Evolutionary conservation across 1,140 invertebrate species (phyloP), one percentile per base, ranked within the genome.

Genomic region (Drosophila rufa): DNA sequence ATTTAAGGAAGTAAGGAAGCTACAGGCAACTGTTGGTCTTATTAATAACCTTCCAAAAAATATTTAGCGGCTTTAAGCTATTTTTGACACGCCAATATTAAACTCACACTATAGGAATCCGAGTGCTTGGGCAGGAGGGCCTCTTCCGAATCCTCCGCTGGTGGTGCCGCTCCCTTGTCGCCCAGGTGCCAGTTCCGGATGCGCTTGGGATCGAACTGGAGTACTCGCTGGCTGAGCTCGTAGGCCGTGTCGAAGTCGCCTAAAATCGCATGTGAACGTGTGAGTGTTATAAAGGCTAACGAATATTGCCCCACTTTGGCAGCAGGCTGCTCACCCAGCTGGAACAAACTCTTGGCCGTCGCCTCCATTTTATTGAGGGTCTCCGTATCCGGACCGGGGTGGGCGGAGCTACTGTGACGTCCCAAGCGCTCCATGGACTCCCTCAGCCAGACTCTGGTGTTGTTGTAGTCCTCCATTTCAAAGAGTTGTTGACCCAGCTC

Each of bases 401-500:
- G 38, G 17, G 48, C 69, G 55, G 36, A 9, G 58, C 11, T 61
- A 25, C 42, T 66, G 15, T 81, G 78, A 25, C 81, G 85, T 43
- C 94, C 93, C 8, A 95, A 86, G 45, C 95, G 94, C 45, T 95
- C 94, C 80, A 98, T 94, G 9, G 98, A 97, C 93, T 99, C 97
- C 61, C 96, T 95, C 97, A 99, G 98, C 99, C 98, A 99, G 42
- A 97, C 92, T 7, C 97, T 95, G 0, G 98, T 98, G 92, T 99
- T 98, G 90, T 97, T 98, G 93, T 96, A 98, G 93, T 99, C 99
- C 43, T 96, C 96, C 81, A 96, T 95, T 92, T 97, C 97, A 94
- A 99, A 99, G 22, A 97, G 96, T 86, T 98, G 96, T 78, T 98
- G 95, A 38, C 98, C 99, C 38, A 99, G 94, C 94, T 99, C 98